phyloP scores from a whole-genome alignment of 2,797 vertebrate genomes.

The Channallabes apus region DNA sequence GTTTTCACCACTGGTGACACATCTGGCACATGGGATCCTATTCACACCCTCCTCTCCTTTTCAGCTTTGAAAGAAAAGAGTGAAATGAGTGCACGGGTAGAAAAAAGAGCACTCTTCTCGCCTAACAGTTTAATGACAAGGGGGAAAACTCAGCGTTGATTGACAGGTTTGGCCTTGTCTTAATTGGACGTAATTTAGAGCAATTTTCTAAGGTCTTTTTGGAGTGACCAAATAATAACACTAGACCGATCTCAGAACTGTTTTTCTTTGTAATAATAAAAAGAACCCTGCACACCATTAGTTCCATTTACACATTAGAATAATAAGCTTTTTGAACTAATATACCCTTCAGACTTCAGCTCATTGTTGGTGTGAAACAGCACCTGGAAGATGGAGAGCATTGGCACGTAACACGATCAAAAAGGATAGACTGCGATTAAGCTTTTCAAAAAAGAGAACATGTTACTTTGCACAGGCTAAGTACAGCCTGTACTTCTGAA shows the following conservation, averaged over 20 bases:
- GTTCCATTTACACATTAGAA: slow-evolving; percentile 84
- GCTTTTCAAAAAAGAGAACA: background rate
- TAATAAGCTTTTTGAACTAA: slow-evolving; percentile 82
- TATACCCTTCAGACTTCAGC: slow-evolving; percentile 74
- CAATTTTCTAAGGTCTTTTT: slow-evolving; percentile 86
- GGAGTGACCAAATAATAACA: slow-evolving; percentile 83
- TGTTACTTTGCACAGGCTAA: background rate
- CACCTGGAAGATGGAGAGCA: slow-evolving; percentile 41
- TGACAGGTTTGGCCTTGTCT: slow-evolving; percentile 95
- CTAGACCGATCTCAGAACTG: slow-evolving; percentile 78
- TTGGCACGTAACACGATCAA: slow-evolving; percentile 29
- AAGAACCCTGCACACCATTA: slow-evolving; percentile 80
- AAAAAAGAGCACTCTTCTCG: slow-evolving; percentile 47
- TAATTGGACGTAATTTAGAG: slow-evolving; percentile 96
- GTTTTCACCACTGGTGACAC: slow-evolving; percentile 77
- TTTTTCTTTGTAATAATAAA: slow-evolving; percentile 82
- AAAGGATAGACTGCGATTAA: slow-evolving; percentile 16
- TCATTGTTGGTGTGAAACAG: slow-evolving; percentile 40
- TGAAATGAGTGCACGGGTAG: slow-evolving; percentile 33
- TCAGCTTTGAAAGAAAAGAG: slow-evolving; percentile 40
- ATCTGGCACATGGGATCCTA: slow-evolving; percentile 77
- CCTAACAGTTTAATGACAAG: slow-evolving; percentile 80
- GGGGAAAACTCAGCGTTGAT: slow-evolving; percentile 79
- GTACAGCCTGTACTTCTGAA: background rate
- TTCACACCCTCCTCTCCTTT: slow-evolving; percentile 68